These are phyloP conservation scores for Lumbricus terrestris DNA, from an alignment of 2,888 invertebrate species.

Conservation along the genomic window DNA sequence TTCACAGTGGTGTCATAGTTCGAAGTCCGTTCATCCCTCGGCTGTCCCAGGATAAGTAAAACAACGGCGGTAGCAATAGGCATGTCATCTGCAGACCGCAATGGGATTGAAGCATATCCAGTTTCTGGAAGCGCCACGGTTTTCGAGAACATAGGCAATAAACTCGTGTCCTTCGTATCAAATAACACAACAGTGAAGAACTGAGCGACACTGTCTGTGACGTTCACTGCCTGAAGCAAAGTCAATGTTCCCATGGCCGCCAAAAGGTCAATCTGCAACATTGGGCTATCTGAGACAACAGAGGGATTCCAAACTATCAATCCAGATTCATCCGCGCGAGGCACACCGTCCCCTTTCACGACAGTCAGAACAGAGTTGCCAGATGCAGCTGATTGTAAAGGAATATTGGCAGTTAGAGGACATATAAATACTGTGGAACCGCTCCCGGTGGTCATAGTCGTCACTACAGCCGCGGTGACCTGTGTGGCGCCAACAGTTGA, in stretches of 20 bases:
- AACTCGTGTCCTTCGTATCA: neutral
- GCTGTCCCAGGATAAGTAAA: neutral
- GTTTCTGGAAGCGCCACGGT: neutral
- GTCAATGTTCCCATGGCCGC: neutral
- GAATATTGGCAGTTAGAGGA: neutral
- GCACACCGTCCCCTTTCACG: neutral
- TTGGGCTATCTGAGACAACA: neutral
- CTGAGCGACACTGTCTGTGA: neutral
- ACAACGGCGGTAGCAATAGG: neutral
- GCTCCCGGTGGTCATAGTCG: neutral
- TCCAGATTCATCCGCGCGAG: neutral
- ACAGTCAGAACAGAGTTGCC: neutral
- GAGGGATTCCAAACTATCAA: neutral
- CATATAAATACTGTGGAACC: neutral
- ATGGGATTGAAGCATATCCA: neutral
- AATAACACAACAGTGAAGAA: neutral
- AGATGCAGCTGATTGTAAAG: neutral
- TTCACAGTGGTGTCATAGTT: neutral
- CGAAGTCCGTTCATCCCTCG: neutral
- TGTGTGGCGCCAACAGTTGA: neutral
- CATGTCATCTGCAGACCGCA: neutral
- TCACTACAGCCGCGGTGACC: slow-evolving; percentile 16
- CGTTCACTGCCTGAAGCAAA: neutral
- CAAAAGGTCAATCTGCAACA: neutral
- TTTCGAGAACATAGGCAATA: neutral